Evolutionary conservation across 2,797 vertebrate genomes (phyloP).

Genomic region (Gymnopithys bicolor): DNA sequence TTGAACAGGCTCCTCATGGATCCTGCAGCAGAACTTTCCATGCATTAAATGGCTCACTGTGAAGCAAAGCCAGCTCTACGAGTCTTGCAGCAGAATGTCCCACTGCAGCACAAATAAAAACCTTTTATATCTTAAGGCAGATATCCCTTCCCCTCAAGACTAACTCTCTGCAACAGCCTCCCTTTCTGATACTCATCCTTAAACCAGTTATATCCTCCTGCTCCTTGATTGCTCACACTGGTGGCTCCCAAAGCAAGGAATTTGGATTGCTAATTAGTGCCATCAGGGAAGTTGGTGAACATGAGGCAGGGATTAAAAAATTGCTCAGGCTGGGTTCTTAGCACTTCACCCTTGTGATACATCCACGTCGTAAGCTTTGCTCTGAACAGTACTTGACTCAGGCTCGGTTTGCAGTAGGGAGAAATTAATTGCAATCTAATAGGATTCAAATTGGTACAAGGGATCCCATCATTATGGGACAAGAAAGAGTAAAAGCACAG

Average conservation of each 20-base stretch:
- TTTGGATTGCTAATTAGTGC: conserved; percentile 58
- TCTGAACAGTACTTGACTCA: conserved; percentile 39
- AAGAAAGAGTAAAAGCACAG: conserved; percentile 57
- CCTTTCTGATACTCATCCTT: neutral
- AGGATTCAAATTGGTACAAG: conserved; percentile 72
- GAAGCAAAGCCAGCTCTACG: neutral
- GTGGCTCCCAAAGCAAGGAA: conserved; percentile 30
- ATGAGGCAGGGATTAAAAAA: conserved; percentile 36
- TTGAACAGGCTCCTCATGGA: neutral
- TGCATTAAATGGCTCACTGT: neutral
- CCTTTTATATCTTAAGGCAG: neutral
- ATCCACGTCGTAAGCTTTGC: neutral
- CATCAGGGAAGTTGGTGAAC: conserved; percentile 39
- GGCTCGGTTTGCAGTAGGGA: conserved; percentile 42
- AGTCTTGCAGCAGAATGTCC: neutral
- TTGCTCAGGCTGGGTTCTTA: neutral
- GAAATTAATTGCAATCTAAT: conserved; percentile 73
- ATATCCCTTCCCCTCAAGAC: neutral
- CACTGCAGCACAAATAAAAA: neutral
- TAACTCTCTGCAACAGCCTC: neutral
- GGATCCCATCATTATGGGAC: conserved; percentile 65
- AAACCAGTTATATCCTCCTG: neutral
- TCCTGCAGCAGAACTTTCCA: neutral
- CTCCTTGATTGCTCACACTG: neutral
- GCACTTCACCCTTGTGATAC: conserved; percentile 25